Percentiles rank a stretch among this genome's conserved stretches.
Evolutionary conservation across 2,113 vertebrate genomes (phyloP).

Genomic region (Platysternon megacephalum): DNA sequence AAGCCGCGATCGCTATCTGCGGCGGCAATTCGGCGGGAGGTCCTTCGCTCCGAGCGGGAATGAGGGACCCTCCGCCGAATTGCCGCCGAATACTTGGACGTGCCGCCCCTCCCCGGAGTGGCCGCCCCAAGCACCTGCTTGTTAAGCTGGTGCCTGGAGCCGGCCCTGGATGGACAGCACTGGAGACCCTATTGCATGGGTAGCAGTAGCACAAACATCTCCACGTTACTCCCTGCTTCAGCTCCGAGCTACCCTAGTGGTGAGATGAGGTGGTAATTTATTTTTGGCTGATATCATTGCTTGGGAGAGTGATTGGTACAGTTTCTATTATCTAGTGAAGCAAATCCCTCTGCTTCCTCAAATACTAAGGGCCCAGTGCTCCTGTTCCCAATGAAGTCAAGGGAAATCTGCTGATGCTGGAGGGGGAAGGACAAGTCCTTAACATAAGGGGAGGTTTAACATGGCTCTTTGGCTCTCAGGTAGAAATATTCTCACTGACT

Average conservation of each 20-base stretch:
- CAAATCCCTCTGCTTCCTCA: neutral
- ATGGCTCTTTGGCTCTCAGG: neutral
- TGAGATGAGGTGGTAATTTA: neutral
- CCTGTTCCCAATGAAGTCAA: neutral
- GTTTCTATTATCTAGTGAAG: neutral
- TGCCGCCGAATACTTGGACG: too few species aligned
- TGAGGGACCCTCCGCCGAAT: too few species aligned
- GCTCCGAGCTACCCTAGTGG: neutral
- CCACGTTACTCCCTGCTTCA: neutral
- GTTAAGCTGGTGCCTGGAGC: too few species aligned
- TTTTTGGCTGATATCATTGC: neutral
- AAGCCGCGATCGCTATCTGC: too few species aligned
- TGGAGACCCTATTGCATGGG: neutral
- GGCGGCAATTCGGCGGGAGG: too few species aligned
- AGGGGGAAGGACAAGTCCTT: neutral
- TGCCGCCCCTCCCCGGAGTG: too few species aligned
- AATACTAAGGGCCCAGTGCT: neutral
- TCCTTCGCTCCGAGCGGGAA: too few species aligned
- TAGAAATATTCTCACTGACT: neutral
- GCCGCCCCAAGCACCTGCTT: too few species aligned
- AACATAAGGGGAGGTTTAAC: neutral
- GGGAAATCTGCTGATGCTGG: neutral
- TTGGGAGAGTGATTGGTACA: neutral
- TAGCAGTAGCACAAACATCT: neutral
- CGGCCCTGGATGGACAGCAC: too few species aligned